Conservation (phyloP, 2,113 vertebrate genomes). For the Mionectes macconnelli region DNA sequence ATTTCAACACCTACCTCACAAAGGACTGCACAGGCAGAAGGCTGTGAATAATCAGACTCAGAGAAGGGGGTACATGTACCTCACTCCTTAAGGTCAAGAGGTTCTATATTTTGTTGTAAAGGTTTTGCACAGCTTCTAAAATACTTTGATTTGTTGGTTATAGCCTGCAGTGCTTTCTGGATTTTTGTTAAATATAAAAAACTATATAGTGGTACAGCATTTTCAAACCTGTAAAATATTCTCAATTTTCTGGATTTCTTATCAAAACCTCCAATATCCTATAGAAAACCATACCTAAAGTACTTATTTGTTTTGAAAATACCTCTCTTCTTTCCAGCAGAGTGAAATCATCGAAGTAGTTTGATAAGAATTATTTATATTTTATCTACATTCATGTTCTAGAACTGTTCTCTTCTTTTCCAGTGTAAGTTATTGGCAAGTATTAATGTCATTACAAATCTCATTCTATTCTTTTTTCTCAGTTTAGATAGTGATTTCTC, state of each 20-base stretch:
- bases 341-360: not conserved
- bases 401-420: not conserved
- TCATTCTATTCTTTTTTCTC: not conserved
- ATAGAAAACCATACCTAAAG: not conserved
- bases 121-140: not conserved
- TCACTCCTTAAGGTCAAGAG: not conserved
- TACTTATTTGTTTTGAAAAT: not conserved
- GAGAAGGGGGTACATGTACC: not conserved
- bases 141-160: not conserved
- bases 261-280: not conserved
- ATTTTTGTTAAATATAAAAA: not conserved
- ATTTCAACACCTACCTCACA: not conserved
- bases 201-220: not conserved
- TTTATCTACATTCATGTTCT: not conserved
- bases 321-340: not conserved
- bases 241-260: not conserved
- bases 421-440: not conserved
- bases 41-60: not conserved
- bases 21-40: not conserved
- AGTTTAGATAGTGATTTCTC: not conserved
- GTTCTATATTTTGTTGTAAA: not conserved
- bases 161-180: not conserved
- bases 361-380: not conserved
- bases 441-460: not conserved
- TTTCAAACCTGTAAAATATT: not conserved